These are phyloP conservation scores for Trichonephila clavipes DNA, from an alignment of 1,140 invertebrate species.

Conservation along the genomic window DNA sequence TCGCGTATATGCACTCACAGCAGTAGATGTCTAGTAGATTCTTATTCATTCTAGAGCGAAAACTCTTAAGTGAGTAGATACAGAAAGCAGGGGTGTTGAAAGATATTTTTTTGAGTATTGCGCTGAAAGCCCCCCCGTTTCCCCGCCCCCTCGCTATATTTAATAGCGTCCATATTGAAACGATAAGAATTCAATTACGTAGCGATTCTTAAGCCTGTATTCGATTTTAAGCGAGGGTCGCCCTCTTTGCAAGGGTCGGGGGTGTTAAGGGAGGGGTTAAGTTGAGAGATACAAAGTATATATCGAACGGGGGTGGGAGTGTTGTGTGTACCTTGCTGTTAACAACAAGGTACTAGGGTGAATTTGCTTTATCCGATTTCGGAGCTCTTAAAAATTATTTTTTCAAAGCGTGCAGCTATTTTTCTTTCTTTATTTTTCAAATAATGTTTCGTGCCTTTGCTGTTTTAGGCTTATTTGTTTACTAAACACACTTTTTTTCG, in stretches of 20 bases:
- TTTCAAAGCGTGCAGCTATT: neutral
- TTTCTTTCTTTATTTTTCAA: neutral
- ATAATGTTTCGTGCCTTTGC: neutral
- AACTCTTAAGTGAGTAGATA: conserved; percentile 29
- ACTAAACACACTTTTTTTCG: neutral
- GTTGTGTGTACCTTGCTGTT: conserved; percentile 8
- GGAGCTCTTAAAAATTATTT: conserved; percentile 44
- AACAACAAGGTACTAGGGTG: neutral
- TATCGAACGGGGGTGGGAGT: neutral
- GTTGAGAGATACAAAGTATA: conserved; percentile 37
- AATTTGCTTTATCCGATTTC: conserved; percentile 23
- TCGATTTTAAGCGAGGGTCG: conserved; percentile 67
- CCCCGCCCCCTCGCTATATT: conserved; percentile 44
- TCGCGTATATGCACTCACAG: neutral
- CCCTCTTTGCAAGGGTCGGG: neutral
- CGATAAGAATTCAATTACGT: conserved; percentile 75
- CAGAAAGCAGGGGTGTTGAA: conserved; percentile 8
- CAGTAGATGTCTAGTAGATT: neutral
- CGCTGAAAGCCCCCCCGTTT: neutral
- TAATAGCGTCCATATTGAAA: conserved; percentile 75
- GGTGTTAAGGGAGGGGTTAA: neutral
- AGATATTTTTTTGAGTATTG: neutral
- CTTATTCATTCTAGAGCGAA: conserved; percentile 37
- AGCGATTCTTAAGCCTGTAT: conserved; percentile 70
- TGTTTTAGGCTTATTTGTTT: neutral